Conservation (phyloP, 1,140 invertebrate genomes). For the Steinernema feltiae region DNA sequence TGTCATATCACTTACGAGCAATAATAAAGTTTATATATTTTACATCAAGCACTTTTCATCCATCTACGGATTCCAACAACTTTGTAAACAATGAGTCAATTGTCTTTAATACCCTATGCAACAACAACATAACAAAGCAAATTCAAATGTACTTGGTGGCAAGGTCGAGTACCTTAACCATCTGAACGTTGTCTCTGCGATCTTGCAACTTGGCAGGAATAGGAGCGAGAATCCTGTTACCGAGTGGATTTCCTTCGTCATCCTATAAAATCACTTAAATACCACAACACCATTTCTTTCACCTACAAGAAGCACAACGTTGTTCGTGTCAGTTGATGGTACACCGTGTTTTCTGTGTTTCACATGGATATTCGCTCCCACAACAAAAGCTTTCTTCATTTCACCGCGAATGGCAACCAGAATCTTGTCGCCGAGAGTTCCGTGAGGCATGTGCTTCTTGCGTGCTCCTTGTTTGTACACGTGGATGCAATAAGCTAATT, state of each 20-base stretch:
- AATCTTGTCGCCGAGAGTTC: constrained; percentile 85
- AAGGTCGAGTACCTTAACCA: constrained; percentile 86
- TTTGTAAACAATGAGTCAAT: too few relatives aligned
- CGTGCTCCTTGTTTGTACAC: constrained; percentile 60
- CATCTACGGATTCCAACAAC: too few relatives aligned
- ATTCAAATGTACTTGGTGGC: constrained; percentile 80
- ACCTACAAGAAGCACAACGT: constrained; percentile 75
- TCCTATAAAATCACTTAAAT: constrained; percentile 7
- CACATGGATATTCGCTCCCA: constrained; percentile 70
- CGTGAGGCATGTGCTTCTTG: constrained; percentile 62
- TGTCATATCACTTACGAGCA: too few relatives aligned
- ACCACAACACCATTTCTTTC: too few relatives aligned
- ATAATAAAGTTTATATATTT: too few relatives aligned
- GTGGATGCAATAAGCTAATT: constrained; percentile 69
- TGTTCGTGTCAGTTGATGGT: constrained; percentile 91
- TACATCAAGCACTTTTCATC: too few relatives aligned
- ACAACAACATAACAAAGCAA: constrained; percentile 22
- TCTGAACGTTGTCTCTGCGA: constrained; percentile 74
- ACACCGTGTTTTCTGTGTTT: constrained; percentile 74
- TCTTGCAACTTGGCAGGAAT: constrained; percentile 81
- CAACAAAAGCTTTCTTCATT: constrained; percentile 88
- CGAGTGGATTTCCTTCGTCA: constrained; percentile 75
- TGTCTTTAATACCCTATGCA: constrained; percentile 7
- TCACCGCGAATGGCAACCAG: constrained; percentile 91
- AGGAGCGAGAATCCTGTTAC: constrained; percentile 86